A percentile compares a stretch with the other conserved stretches of the same genome.
Conservation (phyloP, 1,140 invertebrate genomes). For the Magallana gigas region DNA sequence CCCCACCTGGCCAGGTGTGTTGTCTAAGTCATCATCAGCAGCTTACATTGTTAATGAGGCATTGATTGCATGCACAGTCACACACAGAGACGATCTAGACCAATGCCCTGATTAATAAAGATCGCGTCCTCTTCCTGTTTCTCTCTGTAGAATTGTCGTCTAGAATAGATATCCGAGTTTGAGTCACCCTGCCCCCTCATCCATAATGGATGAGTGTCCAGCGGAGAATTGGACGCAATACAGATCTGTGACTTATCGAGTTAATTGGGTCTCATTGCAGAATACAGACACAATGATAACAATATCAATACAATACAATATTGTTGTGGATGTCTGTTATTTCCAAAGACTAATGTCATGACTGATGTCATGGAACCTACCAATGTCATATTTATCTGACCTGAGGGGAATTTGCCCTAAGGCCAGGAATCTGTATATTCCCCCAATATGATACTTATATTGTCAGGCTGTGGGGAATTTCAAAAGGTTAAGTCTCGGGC, state of each 20-base stretch:
- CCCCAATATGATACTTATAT: no score
- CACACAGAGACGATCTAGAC: background rate
- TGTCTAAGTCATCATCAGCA: background rate
- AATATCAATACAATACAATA: background rate
- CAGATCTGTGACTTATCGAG: background rate
- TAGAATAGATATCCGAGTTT: no score
- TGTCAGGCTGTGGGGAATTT: no score
- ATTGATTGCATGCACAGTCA: background rate
- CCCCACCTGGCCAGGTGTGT: background rate
- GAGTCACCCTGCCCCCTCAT: background rate
- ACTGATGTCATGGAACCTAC: no score
- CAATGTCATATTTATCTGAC: no score
- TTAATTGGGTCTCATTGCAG: background rate
- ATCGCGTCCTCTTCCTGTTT: background rate
- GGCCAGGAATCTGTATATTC: no score
- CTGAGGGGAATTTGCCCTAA: no score
- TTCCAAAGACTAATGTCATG: no score
- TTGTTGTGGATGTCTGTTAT: background rate
- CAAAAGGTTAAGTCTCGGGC: no score
- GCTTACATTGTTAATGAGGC: background rate
- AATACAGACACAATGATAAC: background rate
- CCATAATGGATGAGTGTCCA: background rate
- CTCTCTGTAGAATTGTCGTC: no score
- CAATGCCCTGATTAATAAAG: no score
- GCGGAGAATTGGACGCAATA: background rate